phyloP scores from a whole-genome alignment of 1,140 invertebrate species.

The Dolichoris vasculosae region DNA sequence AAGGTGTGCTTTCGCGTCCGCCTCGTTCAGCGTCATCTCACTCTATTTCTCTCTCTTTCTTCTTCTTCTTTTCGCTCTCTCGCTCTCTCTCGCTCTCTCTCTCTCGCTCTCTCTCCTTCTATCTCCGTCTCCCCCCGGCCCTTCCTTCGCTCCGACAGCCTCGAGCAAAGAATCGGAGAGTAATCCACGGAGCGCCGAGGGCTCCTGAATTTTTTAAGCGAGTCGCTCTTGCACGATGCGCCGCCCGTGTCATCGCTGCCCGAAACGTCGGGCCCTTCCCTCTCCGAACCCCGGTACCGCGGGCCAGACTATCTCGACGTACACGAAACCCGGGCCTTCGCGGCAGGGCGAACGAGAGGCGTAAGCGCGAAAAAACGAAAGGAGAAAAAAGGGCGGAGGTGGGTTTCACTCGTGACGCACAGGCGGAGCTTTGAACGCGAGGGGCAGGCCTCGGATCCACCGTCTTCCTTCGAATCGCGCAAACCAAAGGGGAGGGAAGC shows the following conservation, averaged over 20 bases:
- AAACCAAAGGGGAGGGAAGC: neutral
- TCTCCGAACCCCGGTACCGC: neutral
- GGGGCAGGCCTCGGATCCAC: neutral
- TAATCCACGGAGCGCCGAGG: slow-evolving; percentile 5
- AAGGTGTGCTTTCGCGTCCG: slow-evolving; percentile 18
- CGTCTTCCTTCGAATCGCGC: neutral
- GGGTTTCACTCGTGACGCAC: neutral
- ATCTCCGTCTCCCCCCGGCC: neutral
- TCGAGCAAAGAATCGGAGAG: neutral
- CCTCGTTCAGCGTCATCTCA: neutral
- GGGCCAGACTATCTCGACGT: slow-evolving; percentile 28
- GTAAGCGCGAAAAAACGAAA: slow-evolving; percentile 9
- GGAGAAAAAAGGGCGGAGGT: neutral
- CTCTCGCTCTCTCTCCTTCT: too few species aligned
- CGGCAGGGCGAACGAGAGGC: neutral
- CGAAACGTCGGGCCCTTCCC: neutral
- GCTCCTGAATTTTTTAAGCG: slow-evolving; percentile 53
- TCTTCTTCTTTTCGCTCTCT: neutral
- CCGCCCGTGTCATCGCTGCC: neutral
- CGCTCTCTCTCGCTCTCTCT: neutral
- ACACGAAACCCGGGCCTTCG: slow-evolving; percentile 35
- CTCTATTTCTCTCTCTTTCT: neutral
- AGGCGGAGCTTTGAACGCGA: slow-evolving; percentile 2
- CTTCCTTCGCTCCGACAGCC: neutral
- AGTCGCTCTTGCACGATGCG: slow-evolving; percentile 39